Percentiles rank a stretch among this genome's conserved stretches.
Conservation (phyloP, 2,113 vertebrate genomes). For the Coturnix japonica region DNA sequence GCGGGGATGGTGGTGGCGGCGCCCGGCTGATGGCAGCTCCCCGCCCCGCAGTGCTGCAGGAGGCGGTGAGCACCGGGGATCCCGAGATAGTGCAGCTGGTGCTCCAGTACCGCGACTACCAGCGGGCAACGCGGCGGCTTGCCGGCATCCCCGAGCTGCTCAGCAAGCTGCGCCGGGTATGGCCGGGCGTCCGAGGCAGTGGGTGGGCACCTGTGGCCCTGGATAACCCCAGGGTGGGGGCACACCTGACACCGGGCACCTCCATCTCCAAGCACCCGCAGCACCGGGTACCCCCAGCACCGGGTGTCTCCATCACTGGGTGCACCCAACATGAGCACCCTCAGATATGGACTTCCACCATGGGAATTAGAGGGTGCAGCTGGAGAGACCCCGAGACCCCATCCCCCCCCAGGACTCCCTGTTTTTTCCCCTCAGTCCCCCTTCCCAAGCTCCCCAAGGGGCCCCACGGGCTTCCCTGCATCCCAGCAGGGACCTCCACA, state of each 20-base stretch:
- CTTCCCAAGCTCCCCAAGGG: too few species aligned
- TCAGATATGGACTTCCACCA: too few species aligned
- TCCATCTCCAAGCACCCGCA: too few species aligned
- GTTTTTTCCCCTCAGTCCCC: background rate
- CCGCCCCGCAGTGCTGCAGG: constrained; percentile 86
- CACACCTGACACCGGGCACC: background rate
- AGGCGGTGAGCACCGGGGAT: constrained; percentile 94
- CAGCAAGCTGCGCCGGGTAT: constrained; percentile 91
- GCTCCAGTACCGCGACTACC: constrained; percentile 93
- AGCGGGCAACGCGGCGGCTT: constrained; percentile 88
- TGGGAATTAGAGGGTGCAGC: background rate
- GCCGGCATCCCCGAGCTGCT: constrained; percentile 93
- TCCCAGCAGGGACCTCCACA: background rate
- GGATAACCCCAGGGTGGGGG: too few species aligned
- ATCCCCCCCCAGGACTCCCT: background rate
- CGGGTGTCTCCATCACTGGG: too few species aligned
- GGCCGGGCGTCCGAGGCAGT: background rate
- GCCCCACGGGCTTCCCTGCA: too few species aligned
- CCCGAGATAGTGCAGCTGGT: constrained; percentile 94
- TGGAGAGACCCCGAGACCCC: background rate
- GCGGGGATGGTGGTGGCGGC: background rate
- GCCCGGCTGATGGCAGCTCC: background rate
- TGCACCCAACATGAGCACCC: too few species aligned
- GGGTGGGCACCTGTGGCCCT: background rate
- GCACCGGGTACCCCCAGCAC: too few species aligned